Evolutionary conservation across 2,113 vertebrate species (phyloP), one percentile per base, ranked within the genome.

Genomic region (Saguinus midas): DNA sequence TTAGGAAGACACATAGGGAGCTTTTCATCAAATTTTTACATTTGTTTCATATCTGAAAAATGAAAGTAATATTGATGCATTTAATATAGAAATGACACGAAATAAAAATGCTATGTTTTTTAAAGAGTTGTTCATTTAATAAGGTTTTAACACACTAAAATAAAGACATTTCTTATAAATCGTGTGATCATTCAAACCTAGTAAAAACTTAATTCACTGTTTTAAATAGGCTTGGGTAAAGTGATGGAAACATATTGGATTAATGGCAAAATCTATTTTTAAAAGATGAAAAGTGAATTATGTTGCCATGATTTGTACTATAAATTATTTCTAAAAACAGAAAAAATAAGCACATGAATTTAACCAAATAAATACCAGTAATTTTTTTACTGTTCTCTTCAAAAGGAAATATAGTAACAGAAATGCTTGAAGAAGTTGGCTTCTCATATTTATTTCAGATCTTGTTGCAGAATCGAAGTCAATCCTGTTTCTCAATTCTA

Each of bases 231-330:
- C 95, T 97, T 81, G 5, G 37, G 13, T 29, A 72, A 92, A 79
- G 20, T 81, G 52, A 32, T 94, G 8, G 11, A 84, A 96, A 84
- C 8, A 66, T 73, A 82, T 75, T 90, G 29, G 14, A 68, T 80
- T 70, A 81, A 58, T 94, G 58, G 76, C 7, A 18, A 85, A 80
- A 72, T 86, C 20, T 76, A 8, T 66, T 89, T 94, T 85, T 86
- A 86, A 96, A 84, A 76, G 45, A 96, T 82, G 20, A 91, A 88
- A 95, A 94, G 20, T 43, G 87, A 81, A 45, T 87, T 94, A 50
- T 66, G 4, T 37, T 90, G 23, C 40, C 35, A 68, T 80, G 32
- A 88, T 57, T 81, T 93, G 85, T 93, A 82, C 86, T 91, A 68
- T 18, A 55, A 91, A 75, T 84, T 86, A 73, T 82, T 90, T 85